Conservation (phyloP, 2,888 invertebrate genomes). For the Chloroclystis v-ata region DNA sequence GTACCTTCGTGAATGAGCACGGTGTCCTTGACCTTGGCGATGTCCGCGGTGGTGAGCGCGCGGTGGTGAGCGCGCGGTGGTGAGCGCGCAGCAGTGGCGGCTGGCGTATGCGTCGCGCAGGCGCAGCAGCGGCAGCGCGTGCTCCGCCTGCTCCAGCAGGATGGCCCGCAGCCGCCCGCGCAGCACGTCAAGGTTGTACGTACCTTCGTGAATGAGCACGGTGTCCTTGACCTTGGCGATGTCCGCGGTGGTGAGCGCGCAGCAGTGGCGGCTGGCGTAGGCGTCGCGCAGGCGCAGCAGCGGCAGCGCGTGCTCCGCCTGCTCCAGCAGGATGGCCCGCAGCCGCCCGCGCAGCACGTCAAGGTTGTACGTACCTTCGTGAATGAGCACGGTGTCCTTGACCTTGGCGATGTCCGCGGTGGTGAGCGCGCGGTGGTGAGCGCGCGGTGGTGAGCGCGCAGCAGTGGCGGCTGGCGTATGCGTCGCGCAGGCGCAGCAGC, state of each 20-base stretch:
- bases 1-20: slow-evolving; percentile 65
- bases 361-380: too few species aligned
- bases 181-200: too few species aligned
- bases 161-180: slow-evolving; percentile 85
- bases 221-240: slow-evolving; percentile 86
- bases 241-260: slow-evolving; percentile 85
- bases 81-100: too few species aligned
- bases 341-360: too few species aligned
- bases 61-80: slow-evolving; percentile 79
- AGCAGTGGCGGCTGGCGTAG: slow-evolving; percentile 88
- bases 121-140: too few species aligned
- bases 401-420: slow-evolving; percentile 86
- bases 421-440: too few species aligned
- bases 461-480: slow-evolving; percentile 89
- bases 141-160: slow-evolving; percentile 86
- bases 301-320: slow-evolving; percentile 47
- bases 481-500: slow-evolving; percentile 88
- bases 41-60: slow-evolving; percentile 63
- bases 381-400: slow-evolving; percentile 81
- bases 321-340: slow-evolving; percentile 72
- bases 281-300: slow-evolving; percentile 89
- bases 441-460: slow-evolving; percentile 84
- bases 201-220: slow-evolving; percentile 66
- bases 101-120: too few species aligned
- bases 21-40: slow-evolving; percentile 86